These are phyloP conservation scores for Beris morrisii DNA, from an alignment of 2,888 invertebrate genomes.

Conservation along the genomic window DNA sequence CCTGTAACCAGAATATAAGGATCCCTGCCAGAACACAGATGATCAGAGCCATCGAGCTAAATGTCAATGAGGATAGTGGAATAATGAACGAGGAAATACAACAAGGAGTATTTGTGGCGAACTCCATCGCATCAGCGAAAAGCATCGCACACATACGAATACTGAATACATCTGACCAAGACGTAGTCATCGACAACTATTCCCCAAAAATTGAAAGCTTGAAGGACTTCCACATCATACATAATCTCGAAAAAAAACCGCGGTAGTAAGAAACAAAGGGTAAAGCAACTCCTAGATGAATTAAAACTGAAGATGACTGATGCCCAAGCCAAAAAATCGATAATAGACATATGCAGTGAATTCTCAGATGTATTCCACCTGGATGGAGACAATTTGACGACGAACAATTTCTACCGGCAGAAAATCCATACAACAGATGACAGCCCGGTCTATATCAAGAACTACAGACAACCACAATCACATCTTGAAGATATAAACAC, in stretches of 20 bases:
- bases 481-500: slow-evolving; percentile 8
- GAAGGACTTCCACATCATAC: background rate
- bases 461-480: slow-evolving; percentile 5
- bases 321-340: background rate
- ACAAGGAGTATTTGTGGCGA: slow-evolving; percentile 24
- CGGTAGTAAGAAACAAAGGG: no score
- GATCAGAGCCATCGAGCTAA: background rate
- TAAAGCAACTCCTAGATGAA: background rate
- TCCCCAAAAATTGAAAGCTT: slow-evolving; percentile 3
- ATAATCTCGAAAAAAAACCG: background rate
- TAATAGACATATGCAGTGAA: slow-evolving; percentile 3
- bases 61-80: slow-evolving; percentile 25
- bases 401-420: slow-evolving; percentile 15
- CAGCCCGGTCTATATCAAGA: slow-evolving; percentile 5
- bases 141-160: slow-evolving; percentile 14
- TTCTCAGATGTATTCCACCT: slow-evolving; percentile 1
- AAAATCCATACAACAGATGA: slow-evolving; percentile 2
- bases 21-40: slow-evolving; percentile 8
- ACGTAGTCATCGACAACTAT: slow-evolving; percentile 10
- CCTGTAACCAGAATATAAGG: background rate
- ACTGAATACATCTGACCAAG: slow-evolving; percentile 12
- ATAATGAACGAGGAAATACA: slow-evolving; percentile 25
- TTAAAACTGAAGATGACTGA: background rate
- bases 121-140: slow-evolving; percentile 24
- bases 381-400: slow-evolving; percentile 7